Percentiles rank a stretch among this genome's conserved stretches.
Evolutionary conservation across 2,113 vertebrate genomes (phyloP).

Genomic region (Paralichthys olivaceus): DNA sequence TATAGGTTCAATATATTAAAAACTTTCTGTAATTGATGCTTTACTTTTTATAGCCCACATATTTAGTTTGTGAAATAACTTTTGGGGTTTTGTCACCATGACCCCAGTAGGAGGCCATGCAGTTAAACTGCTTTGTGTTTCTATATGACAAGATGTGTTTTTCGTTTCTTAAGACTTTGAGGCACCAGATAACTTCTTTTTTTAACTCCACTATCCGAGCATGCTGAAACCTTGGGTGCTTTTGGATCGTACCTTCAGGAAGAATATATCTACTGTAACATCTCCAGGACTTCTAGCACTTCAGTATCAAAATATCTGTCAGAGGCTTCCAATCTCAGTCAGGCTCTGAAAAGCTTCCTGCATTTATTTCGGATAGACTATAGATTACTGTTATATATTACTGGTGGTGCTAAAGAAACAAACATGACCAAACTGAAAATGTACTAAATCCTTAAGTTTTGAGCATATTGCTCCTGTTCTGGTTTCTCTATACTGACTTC

Average conservation of each 20-base stretch:
- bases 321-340: too few relatives aligned
- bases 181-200: not conserved
- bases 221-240: not conserved
- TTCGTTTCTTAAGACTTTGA: not conserved
- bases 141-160: not conserved
- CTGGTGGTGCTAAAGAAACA: too few relatives aligned
- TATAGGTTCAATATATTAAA: constrained; percentile 36
- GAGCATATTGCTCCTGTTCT: too few relatives aligned
- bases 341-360: too few relatives aligned
- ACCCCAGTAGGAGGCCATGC: not conserved
- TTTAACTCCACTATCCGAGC: not conserved
- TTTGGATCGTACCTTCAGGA: not conserved
- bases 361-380: too few relatives aligned
- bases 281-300: not conserved
- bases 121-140: too few relatives aligned
- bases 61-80: not conserved
- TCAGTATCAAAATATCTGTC: too few relatives aligned
- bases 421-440: too few relatives aligned
- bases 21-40: constrained; percentile 1
- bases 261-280: not conserved
- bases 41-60: not conserved
- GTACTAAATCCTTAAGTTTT: too few relatives aligned
- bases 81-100: not conserved
- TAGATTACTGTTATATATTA: too few relatives aligned
- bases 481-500: too few relatives aligned